Evolutionary conservation across 2,888 invertebrate species (phyloP).

Genomic region (Frankliniella fusca): DNA sequence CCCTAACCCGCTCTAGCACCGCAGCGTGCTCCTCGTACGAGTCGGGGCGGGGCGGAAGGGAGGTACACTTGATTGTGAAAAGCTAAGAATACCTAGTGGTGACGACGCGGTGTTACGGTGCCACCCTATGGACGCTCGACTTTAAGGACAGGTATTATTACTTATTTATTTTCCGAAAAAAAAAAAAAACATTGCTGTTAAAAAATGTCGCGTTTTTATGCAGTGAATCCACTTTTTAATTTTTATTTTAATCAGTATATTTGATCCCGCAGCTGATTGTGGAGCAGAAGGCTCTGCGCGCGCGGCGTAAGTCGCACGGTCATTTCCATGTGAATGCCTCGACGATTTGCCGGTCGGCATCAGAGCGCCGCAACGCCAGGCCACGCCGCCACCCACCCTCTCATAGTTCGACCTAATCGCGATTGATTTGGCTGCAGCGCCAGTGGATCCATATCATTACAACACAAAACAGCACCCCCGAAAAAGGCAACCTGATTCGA

Average conservation of each 20-base stretch:
- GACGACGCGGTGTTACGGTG: too few relatives aligned
- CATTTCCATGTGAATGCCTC: background rate
- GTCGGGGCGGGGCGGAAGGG: background rate
- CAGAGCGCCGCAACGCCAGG: background rate
- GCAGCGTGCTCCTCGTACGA: background rate
- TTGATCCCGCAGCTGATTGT: background rate
- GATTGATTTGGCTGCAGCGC: background rate
- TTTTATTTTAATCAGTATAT: background rate
- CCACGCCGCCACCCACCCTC: background rate
- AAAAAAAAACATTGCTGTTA: too few relatives aligned
- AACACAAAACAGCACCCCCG: background rate
- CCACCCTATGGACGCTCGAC: too few relatives aligned
- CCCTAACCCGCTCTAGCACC: background rate
- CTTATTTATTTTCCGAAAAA: too few relatives aligned
- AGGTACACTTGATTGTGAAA: too few relatives aligned
- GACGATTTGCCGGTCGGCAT: background rate
- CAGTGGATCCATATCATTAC: background rate
- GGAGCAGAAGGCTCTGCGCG: background rate
- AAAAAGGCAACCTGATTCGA: background rate
- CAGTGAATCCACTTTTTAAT: background rate
- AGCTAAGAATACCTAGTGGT: too few relatives aligned
- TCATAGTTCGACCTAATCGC: background rate
- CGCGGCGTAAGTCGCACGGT: background rate
- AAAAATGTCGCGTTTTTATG: too few relatives aligned
- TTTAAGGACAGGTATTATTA: too few relatives aligned